phyloP scores from a whole-genome alignment of 2,797 vertebrate genomes.

The Atherinosoma microstoma region DNA sequence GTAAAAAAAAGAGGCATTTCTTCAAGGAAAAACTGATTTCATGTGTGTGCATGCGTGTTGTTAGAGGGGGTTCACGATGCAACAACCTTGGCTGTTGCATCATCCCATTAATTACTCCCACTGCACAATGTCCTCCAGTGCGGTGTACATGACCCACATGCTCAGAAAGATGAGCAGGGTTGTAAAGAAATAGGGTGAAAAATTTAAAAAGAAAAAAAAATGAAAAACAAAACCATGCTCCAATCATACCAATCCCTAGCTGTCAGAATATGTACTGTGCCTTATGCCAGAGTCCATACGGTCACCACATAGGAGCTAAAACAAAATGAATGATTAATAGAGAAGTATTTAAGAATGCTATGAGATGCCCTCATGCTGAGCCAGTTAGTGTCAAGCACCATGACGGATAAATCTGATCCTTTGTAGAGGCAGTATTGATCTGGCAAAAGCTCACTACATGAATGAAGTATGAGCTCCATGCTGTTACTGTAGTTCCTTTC shows the following conservation, averaged over 20 bases:
- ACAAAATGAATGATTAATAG: slow-evolving; percentile 16
- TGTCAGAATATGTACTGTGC: slow-evolving; percentile 28
- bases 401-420: slow-evolving; percentile 79
- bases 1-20: slow-evolving; percentile 36
- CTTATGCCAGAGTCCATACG: slow-evolving; percentile 19
- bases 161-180: slow-evolving; percentile 52
- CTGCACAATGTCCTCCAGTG: slow-evolving; percentile 60
- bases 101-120: slow-evolving; percentile 77
- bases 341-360: slow-evolving; percentile 27
- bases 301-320: slow-evolving; percentile 21
- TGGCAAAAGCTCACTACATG: slow-evolving; percentile 74
- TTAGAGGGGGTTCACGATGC: slow-evolving; percentile 43
- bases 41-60: slow-evolving; percentile 15
- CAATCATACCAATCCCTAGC: slow-evolving; percentile 37
- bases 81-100: slow-evolving; percentile 69
- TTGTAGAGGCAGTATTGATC: slow-evolving; percentile 81
- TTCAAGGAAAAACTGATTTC: slow-evolving; percentile 5
- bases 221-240: slow-evolving; percentile 38
- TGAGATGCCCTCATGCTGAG: slow-evolving; percentile 30
- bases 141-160: slow-evolving; percentile 69
- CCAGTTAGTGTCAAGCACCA: slow-evolving; percentile 68
- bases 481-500: slow-evolving; percentile 37
- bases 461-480: slow-evolving; percentile 73
- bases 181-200: slow-evolving; percentile 37
- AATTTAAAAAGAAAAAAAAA: not conserved